Percentiles rank a stretch among this genome's conserved stretches.
Evolutionary conservation across 1,140 invertebrate species (phyloP).

Genomic region (Saccostrea glomerata): DNA sequence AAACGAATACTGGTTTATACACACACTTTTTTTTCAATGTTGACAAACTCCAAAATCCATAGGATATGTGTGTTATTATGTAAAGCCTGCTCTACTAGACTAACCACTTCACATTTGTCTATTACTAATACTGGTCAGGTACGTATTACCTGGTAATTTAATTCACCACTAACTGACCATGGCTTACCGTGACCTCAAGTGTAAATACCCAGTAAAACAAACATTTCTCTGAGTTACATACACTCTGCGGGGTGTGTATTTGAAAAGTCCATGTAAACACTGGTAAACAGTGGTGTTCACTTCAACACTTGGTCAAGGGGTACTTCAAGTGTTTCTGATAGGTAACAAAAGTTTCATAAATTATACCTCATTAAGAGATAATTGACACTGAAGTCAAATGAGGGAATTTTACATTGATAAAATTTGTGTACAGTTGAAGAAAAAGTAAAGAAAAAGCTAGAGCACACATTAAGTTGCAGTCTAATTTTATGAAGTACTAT

Average conservation of each 20-base stretch:
- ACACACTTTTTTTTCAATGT: background rate
- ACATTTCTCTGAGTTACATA: background rate
- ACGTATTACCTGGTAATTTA: background rate
- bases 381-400: background rate
- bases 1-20: background rate
- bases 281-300: background rate
- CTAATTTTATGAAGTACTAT: too few relatives aligned
- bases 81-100: background rate
- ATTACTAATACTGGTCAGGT: background rate
- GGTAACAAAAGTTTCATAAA: background rate
- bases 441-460: too few relatives aligned
- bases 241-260: background rate
- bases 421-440: too few relatives aligned
- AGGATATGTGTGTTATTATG: background rate
- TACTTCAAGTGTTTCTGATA: background rate
- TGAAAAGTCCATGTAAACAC: background rate
- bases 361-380: background rate
- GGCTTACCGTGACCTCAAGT: background rate
- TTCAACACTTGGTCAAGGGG: background rate
- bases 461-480: too few relatives aligned
- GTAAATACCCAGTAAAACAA: slow-evolving; percentile 22
- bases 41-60: background rate
- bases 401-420: too few relatives aligned
- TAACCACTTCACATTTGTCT: slow-evolving; percentile 2
- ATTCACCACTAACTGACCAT: slow-evolving; percentile 15